Percentiles rank a stretch among this genome's conserved stretches.
Conservation (phyloP, 2,888 invertebrate species). For the Tipula confusa region DNA sequence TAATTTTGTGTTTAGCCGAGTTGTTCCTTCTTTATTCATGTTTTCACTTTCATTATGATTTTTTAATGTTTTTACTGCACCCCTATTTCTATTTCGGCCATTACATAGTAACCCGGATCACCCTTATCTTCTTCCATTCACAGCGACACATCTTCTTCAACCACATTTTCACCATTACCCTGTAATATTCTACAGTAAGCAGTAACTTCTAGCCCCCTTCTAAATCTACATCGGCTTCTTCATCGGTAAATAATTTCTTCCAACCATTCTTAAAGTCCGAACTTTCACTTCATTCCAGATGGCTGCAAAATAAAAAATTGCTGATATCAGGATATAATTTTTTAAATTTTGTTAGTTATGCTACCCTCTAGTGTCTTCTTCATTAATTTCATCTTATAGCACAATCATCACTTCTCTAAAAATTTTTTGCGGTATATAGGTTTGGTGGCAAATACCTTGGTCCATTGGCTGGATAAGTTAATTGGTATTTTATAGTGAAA, state of each 20-base stretch:
- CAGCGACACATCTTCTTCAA: not conserved
- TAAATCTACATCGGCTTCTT: not conserved
- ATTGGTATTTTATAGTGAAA: not conserved
- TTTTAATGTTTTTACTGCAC: not conserved
- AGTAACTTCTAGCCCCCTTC: not conserved
- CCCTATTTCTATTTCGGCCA: not conserved
- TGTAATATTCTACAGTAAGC: not conserved
- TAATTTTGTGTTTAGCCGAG: no score
- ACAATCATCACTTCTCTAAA: not conserved
- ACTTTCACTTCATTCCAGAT: not conserved
- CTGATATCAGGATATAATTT: not conserved
- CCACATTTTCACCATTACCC: not conserved
- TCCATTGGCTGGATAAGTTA: not conserved
- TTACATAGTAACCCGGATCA: not conserved
- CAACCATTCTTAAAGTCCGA: not conserved
- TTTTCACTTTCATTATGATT: not conserved
- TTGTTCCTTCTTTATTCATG: not conserved
- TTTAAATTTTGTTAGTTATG: not conserved
- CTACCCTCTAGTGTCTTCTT: not conserved
- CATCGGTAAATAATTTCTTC: not conserved
- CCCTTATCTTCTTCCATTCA: not conserved
- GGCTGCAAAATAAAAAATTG: not conserved
- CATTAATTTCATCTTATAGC: not conserved
- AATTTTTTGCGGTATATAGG: not conserved
- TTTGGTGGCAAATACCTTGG: not conserved